These are phyloP conservation scores for Anisognathus igniventris DNA, from an alignment of 2,797 vertebrate genomes.

Conservation along the genomic window DNA sequence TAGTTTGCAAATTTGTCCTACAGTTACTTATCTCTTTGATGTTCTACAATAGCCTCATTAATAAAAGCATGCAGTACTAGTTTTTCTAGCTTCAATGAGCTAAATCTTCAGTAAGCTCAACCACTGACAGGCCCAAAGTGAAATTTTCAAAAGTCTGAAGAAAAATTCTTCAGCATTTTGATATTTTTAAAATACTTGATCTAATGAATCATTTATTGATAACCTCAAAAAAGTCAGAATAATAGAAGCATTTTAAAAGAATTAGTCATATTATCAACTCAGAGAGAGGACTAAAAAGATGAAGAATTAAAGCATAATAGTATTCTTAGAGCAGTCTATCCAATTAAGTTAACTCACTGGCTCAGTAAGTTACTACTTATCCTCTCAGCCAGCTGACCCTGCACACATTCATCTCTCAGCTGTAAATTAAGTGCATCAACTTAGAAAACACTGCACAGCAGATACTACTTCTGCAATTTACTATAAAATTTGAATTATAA, in stretches of 20 bases:
- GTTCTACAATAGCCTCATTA: neutral
- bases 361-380: conserved; percentile 8
- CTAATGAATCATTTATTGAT: neutral
- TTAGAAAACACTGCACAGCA: neutral
- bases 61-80: neutral
- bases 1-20: neutral
- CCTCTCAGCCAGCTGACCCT: neutral
- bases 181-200: neutral
- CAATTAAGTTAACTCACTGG: conserved; percentile 33
- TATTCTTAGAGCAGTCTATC: conserved; percentile 12
- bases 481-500: neutral
- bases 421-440: neutral
- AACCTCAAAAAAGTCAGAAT: neutral
- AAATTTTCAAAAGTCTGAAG: neutral
- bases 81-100: neutral
- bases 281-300: conserved; percentile 37
- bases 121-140: neutral
- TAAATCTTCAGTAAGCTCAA: neutral
- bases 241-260: neutral
- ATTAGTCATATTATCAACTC: neutral
- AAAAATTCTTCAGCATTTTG: neutral
- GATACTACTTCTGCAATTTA: neutral
- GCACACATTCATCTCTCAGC: neutral
- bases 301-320: conserved; percentile 20
- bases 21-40: neutral